phyloP scores from a whole-genome alignment of 2,113 vertebrate genomes.

The Myrmecobius fasciatus region DNA sequence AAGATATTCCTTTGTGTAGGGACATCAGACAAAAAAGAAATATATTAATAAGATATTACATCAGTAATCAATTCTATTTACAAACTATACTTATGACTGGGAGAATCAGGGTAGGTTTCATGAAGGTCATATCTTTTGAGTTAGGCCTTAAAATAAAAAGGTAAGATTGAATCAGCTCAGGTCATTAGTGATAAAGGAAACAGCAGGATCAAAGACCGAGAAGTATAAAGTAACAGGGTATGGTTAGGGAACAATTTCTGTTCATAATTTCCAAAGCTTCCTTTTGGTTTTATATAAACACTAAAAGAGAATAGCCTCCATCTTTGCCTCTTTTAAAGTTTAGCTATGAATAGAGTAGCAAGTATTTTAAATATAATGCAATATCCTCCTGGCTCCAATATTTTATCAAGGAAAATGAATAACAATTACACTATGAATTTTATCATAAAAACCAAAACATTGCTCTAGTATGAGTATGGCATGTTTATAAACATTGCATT shows the following conservation, averaged over 20 bases:
- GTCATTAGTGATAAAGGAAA: not conserved
- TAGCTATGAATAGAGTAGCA: not conserved
- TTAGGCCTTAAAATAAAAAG: not conserved
- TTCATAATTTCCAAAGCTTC: not conserved
- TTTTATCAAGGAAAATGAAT: not conserved
- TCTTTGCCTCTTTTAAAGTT: not conserved
- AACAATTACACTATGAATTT: not conserved
- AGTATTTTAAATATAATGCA: not conserved
- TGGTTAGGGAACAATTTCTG: not conserved
- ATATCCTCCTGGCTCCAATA: not conserved
- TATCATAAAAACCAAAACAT: not conserved
- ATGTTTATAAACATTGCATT: not conserved
- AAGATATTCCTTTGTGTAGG: not conserved
- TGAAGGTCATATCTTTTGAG: not conserved
- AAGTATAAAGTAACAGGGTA: not conserved
- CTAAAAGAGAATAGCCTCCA: not conserved
- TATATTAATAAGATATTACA: not conserved
- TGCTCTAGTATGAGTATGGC: not conserved
- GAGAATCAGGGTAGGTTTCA: not conserved
- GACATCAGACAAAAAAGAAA: not conserved
- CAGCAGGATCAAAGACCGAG: not conserved
- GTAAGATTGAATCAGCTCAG: not conserved
- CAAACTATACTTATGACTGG: not conserved
- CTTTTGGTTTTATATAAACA: not conserved
- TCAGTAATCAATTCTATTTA: not conserved